Conservation (phyloP, 2,113 vertebrate species). For the Desmodus rotundus region DNA sequence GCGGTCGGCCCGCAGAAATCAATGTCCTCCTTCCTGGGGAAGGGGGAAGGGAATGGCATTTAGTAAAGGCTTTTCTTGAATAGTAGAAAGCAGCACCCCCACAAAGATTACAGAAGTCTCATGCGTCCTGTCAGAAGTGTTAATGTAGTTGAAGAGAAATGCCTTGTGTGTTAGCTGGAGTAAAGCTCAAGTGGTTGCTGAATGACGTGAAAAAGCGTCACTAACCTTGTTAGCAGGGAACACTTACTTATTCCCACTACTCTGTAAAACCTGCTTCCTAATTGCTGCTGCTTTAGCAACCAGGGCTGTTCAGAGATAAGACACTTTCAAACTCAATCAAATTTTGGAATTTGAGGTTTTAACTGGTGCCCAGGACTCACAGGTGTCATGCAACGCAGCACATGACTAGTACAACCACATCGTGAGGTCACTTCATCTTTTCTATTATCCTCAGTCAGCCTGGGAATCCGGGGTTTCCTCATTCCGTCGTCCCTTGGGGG, state of each 20-base stretch:
- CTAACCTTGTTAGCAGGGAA: neutral
- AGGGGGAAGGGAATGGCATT: no score
- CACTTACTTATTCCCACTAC: neutral
- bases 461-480: neutral
- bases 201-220: neutral
- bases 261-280: neutral
- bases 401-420: neutral
- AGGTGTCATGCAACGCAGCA: neutral
- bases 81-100: neutral
- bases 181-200: neutral
- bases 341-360: neutral
- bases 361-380: neutral
- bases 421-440: neutral
- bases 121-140: neutral
- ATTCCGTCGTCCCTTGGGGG: neutral
- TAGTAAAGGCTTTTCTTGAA: neutral
- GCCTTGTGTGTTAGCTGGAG: neutral
- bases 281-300: neutral
- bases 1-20: accelerated
- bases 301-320: neutral
- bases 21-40: neutral
- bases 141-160: neutral
- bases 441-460: neutral
- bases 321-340: neutral
- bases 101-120: neutral